phyloP scores from a whole-genome alignment of 2,113 vertebrate genomes.

The Cervus canadensis region DNA sequence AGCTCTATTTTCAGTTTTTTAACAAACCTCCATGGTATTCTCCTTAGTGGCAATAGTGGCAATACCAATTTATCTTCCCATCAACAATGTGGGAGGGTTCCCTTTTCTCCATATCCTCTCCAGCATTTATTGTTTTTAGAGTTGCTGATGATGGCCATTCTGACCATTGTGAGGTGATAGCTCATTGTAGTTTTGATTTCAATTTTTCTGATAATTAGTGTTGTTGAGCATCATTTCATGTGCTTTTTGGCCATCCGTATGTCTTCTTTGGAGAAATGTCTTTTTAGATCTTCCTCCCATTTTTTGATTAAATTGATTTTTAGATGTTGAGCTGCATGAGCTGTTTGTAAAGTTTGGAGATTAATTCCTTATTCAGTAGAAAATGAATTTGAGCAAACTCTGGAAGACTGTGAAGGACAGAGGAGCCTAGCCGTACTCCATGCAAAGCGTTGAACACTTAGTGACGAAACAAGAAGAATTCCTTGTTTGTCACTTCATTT shows the following conservation, averaged over 20 bases:
- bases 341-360: background rate
- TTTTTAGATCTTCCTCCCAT: background rate
- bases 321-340: background rate
- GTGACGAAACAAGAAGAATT: background rate
- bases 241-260: background rate
- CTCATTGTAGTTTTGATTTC: background rate
- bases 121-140: background rate
- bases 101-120: background rate
- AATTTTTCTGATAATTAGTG: background rate
- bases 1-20: background rate
- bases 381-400: background rate
- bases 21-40: background rate
- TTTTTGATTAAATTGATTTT: background rate
- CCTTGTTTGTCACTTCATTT: background rate
- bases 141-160: background rate
- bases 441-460: background rate
- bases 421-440: rapidly evolving
- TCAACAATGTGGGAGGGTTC: background rate
- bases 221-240: background rate
- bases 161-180: background rate
- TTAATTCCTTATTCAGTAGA: background rate
- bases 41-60: background rate
- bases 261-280: background rate
- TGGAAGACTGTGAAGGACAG: background rate
- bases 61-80: background rate